Percentiles rank a stretch among this genome's conserved stretches.
Conservation (phyloP, 2,113 vertebrate genomes). For the Archocentrus centrarchus region DNA sequence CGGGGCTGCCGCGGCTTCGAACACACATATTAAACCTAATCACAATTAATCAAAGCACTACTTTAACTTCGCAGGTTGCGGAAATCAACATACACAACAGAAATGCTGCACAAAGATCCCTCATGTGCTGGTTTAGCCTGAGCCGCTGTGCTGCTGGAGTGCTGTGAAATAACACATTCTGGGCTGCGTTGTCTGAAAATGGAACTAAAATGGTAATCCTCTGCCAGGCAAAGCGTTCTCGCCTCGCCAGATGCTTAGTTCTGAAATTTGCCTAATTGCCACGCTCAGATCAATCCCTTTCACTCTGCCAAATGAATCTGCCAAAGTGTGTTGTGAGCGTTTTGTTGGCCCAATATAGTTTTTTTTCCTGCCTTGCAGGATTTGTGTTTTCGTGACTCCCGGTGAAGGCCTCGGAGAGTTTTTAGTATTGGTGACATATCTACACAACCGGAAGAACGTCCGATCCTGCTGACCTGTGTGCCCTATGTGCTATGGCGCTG, state of each 20-base stretch:
- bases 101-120: conserved; percentile 4
- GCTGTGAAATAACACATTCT: conserved; percentile 66
- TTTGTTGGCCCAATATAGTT: conserved; percentile 60
- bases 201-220: conserved; percentile 73
- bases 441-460: conserved; percentile 20
- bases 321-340: conserved; percentile 60
- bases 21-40: conserved; percentile 56
- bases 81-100: conserved; percentile 35
- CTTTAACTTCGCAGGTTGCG: conserved; percentile 47
- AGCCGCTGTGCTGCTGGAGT: conserved; percentile 43
- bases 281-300: conserved; percentile 72
- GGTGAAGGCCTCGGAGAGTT: conserved; percentile 16
- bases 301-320: conserved; percentile 63
- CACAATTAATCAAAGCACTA: conserved; percentile 54
- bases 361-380: conserved; percentile 18
- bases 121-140: conserved; percentile 4
- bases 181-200: conserved; percentile 63
- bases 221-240: conserved; percentile 68
- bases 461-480: conserved; percentile 56
- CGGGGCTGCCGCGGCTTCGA: conserved; percentile 7
- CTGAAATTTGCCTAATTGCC: conserved; percentile 77
- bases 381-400: conserved; percentile 22
- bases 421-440: conserved; percentile 32
- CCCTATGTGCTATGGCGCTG: conserved; percentile 53
- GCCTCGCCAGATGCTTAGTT: conserved; percentile 76